These are phyloP conservation scores for Drosophila ananassae DNA, from an alignment of 1,140 invertebrate genomes.

Conservation along the genomic window DNA sequence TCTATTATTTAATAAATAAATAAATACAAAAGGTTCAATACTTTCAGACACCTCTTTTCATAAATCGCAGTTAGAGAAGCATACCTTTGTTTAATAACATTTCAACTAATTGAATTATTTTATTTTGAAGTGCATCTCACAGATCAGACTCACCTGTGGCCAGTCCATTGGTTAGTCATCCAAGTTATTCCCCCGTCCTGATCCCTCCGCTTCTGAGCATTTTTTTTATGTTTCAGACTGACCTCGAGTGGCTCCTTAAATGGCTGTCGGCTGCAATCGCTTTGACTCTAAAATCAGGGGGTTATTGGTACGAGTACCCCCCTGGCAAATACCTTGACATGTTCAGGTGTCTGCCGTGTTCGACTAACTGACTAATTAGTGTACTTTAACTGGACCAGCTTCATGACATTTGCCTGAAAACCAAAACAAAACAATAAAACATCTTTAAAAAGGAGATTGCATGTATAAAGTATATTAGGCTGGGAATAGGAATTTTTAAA, in stretches of 20 bases:
- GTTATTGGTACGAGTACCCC: not conserved
- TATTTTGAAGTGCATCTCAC: slow-evolving; percentile 8
- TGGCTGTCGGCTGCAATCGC: slow-evolving; percentile 57
- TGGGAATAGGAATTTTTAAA: not conserved
- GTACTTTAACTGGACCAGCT: slow-evolving; percentile 49
- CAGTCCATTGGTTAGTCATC: slow-evolving; percentile 54
- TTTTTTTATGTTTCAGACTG: slow-evolving; percentile 26
- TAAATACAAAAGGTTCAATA: no score
- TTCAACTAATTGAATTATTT: not conserved
- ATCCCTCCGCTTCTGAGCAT: not conserved
- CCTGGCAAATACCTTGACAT: slow-evolving; percentile 70
- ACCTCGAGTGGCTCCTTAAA: slow-evolving; percentile 66
- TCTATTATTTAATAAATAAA: not conserved
- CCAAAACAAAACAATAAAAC: not conserved
- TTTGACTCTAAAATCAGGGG: slow-evolving; percentile 37
- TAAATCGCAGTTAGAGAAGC: no score
- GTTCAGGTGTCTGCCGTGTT: slow-evolving; percentile 63
- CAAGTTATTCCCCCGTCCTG: not conserved
- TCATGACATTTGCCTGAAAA: slow-evolving; percentile 56
- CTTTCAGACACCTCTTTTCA: no score
- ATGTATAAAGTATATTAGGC: slow-evolving; percentile 46
- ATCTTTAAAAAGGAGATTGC: slow-evolving; percentile 36
- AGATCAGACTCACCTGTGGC: slow-evolving; percentile 48
- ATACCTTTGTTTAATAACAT: no score
- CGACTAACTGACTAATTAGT: slow-evolving; percentile 64